Conservation (phyloP, 2,797 vertebrate genomes). For the Lophius americanus region DNA sequence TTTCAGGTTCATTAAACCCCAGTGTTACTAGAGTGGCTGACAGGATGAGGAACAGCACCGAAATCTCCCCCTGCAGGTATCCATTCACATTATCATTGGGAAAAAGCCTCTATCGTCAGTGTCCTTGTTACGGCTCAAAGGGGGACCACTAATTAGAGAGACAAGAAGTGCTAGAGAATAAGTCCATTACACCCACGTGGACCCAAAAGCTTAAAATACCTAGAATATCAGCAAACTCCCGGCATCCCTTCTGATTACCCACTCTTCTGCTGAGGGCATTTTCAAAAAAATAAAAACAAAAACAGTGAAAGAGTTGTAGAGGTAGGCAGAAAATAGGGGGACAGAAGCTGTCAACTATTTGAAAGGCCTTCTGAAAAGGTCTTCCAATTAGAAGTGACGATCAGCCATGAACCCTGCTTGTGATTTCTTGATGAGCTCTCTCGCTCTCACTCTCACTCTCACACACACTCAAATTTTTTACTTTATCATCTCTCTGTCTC, state of each 20-base stretch:
- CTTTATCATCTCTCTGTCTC: slow-evolving; percentile 5
- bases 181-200: slow-evolving; percentile 93
- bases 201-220: slow-evolving; percentile 88
- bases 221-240: slow-evolving; percentile 86
- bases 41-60: slow-evolving; percentile 90
- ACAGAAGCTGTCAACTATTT: slow-evolving; percentile 90
- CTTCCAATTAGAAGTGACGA: slow-evolving; percentile 95
- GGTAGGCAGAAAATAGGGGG: slow-evolving; percentile 74
- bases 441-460: neutral
- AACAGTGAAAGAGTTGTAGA: slow-evolving; percentile 45
- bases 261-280: slow-evolving; percentile 53
- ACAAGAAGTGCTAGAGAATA: slow-evolving; percentile 92
- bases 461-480: neutral
- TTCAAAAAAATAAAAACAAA: slow-evolving; percentile 52
- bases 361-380: slow-evolving; percentile 95
- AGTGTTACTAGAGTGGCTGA: slow-evolving; percentile 92
- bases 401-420: slow-evolving; percentile 87
- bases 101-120: slow-evolving; percentile 94
- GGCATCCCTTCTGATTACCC: slow-evolving; percentile 78
- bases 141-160: slow-evolving; percentile 95
- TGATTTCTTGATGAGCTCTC: slow-evolving; percentile 85
- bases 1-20: slow-evolving; percentile 98
- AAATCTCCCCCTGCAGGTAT: slow-evolving; percentile 95
- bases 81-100: slow-evolving; percentile 95
- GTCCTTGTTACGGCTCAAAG: slow-evolving; percentile 87